Conservation (phyloP, 1,140 invertebrate genomes). For the Nilaparvata lugens region DNA sequence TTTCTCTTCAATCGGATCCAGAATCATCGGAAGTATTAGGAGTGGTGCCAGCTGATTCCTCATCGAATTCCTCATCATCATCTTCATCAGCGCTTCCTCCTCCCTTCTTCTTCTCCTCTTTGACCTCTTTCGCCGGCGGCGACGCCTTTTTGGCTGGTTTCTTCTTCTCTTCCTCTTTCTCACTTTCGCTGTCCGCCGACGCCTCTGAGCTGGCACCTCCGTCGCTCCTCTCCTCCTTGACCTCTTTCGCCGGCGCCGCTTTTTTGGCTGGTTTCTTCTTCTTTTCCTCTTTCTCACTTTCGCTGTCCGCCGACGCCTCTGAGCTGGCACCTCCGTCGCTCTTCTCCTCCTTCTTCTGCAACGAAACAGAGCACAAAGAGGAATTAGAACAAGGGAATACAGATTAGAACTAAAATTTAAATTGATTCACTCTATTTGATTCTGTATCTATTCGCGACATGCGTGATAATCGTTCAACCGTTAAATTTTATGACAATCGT, state of each 20-base stretch:
- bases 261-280: slow-evolving; percentile 26
- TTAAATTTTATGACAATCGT: too few species aligned
- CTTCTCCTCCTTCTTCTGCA: slow-evolving; percentile 13
- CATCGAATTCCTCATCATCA: slow-evolving; percentile 33
- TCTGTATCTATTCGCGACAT: background rate
- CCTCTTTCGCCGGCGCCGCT: slow-evolving; percentile 20
- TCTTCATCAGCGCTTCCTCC: slow-evolving; percentile 34
- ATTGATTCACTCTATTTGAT: too few species aligned
- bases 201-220: background rate
- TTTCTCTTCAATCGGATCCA: slow-evolving; percentile 13
- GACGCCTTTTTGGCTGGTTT: slow-evolving; percentile 25
- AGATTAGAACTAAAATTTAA: too few species aligned
- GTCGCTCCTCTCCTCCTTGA: slow-evolving; percentile 4
- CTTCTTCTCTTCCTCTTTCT: slow-evolving; percentile 18
- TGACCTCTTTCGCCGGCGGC: slow-evolving; percentile 17
- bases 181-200: slow-evolving; percentile 12
- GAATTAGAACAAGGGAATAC: background rate
- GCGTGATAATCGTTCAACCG: background rate
- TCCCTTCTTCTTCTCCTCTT: slow-evolving; percentile 21
- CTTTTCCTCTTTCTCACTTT: slow-evolving; percentile 18
- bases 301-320: slow-evolving; percentile 1
- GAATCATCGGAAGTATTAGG: slow-evolving; percentile 37
- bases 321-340: background rate
- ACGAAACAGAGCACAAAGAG: slow-evolving; percentile 10
- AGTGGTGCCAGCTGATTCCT: slow-evolving; percentile 36